phyloP scores from a whole-genome alignment of 1,140 invertebrate species.

The Drosophila teissieri region DNA sequence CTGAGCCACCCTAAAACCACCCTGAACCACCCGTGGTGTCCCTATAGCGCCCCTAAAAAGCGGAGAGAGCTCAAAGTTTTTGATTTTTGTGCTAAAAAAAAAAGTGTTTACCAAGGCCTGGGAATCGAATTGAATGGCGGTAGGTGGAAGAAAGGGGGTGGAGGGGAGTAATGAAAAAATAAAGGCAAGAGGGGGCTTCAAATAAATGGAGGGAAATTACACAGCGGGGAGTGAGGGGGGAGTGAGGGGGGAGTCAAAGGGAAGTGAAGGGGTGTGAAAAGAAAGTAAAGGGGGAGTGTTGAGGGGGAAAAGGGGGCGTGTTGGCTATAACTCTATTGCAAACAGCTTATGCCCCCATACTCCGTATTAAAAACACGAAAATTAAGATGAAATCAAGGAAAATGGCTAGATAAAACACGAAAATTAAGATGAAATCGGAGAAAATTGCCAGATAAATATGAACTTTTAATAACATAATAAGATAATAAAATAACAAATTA shows the following conservation, averaged over 20 bases:
- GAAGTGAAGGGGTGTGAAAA: too few species aligned
- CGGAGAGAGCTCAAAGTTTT: constrained; percentile 61
- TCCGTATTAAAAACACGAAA: background rate
- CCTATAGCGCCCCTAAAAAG: constrained; percentile 5
- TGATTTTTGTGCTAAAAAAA: constrained; percentile 60
- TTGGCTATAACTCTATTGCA: background rate
- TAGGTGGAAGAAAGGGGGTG: background rate
- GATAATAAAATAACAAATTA: too few species aligned
- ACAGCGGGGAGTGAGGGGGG: background rate
- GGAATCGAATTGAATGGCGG: constrained; percentile 12
- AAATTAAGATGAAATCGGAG: too few species aligned
- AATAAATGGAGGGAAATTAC: background rate
- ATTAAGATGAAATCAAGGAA: too few species aligned
- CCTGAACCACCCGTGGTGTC: background rate
- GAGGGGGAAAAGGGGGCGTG: too few species aligned
- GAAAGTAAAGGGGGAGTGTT: background rate
- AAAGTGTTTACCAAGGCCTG: constrained; percentile 57
- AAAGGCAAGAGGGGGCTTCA: background rate
- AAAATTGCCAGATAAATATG: too few species aligned
- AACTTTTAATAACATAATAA: too few species aligned
- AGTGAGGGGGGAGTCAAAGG: too few species aligned
- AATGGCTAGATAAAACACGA: too few species aligned
- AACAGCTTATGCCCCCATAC: too few species aligned
- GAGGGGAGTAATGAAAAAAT: constrained; percentile 1
- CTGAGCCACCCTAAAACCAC: background rate